These are phyloP conservation scores for Mus spretus DNA, from an alignment of 2,797 vertebrate species.

Conservation along the genomic window DNA sequence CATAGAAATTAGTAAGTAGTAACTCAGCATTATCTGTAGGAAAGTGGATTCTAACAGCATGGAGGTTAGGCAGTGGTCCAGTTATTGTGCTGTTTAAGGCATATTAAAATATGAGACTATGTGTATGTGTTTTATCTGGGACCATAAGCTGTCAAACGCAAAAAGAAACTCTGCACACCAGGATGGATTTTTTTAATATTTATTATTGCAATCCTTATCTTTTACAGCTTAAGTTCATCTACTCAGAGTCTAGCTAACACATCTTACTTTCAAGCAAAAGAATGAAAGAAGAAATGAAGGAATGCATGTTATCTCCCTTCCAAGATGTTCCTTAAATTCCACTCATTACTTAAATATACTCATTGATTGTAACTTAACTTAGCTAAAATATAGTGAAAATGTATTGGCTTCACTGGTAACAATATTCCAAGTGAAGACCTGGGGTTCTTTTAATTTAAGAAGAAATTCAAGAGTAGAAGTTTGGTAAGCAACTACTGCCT, in stretches of 20 bases:
- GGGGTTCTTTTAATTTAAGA: conserved; percentile 44
- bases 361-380: conserved; percentile 12
- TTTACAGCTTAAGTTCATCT: conserved; percentile 31
- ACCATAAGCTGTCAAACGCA: no score
- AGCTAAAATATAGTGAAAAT: background rate
- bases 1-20: no score
- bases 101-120: no score
- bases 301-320: background rate
- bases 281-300: conserved; percentile 17
- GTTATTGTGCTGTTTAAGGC: no score
- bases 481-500: conserved; percentile 3
- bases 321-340: conserved; percentile 3
- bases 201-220: background rate
- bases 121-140: no score
- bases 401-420: conserved; percentile 37
- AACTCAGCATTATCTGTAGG: no score
- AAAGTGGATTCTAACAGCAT: no score
- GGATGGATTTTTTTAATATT: no score
- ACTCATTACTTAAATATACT: conserved; percentile 33
- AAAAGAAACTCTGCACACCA: no score
- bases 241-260: conserved; percentile 47
- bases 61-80: no score
- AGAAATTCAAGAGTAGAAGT: background rate
- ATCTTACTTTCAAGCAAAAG: conserved; percentile 18
- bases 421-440: background rate